Percentiles rank a stretch among this genome's conserved stretches.
phyloP scores from a whole-genome alignment of 2,113 vertebrate species.

The Tympanuchus pallidicinctus region DNA sequence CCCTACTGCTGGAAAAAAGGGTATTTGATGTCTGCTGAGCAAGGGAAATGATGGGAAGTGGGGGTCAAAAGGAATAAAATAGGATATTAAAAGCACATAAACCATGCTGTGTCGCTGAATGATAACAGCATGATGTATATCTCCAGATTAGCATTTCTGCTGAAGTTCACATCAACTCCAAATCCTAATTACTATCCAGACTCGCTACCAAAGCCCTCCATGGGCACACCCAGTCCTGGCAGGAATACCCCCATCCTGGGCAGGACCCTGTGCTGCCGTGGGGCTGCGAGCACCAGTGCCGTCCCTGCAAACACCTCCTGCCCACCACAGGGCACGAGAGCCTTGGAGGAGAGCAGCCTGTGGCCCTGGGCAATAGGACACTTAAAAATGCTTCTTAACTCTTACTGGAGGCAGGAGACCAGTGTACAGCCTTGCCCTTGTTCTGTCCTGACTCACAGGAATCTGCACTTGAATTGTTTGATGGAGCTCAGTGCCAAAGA shows the following conservation, averaged over 20 bases:
- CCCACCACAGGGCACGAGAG: background rate
- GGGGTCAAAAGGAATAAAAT: conserved; percentile 73
- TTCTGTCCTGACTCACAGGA: background rate
- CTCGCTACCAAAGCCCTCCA: conserved; percentile 2
- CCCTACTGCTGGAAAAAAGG: conserved; percentile 43
- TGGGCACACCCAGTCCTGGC: background rate
- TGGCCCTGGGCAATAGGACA: background rate
- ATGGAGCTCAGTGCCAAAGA: background rate
- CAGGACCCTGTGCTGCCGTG: background rate
- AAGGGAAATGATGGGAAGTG: conserved; percentile 61
- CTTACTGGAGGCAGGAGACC: background rate
- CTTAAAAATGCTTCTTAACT: background rate
- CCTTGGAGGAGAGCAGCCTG: background rate
- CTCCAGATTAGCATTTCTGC: conserved; percentile 67
- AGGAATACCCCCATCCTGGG: background rate
- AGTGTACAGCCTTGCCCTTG: background rate
- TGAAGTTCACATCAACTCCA: conserved; percentile 55
- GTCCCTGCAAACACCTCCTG: background rate
- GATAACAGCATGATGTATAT: conserved; percentile 67
- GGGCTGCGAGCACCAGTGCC: background rate
- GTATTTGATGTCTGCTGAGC: conserved; percentile 71
- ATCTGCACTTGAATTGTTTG: background rate
- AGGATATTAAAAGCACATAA: conserved; percentile 78
- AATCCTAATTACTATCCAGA: conserved; percentile 50
- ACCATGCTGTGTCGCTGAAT: conserved; percentile 74